Evolutionary conservation across 2,888 invertebrate genomes (phyloP), one percentile per base, ranked within the genome.

Genomic region (Perithous albicinctus): DNA sequence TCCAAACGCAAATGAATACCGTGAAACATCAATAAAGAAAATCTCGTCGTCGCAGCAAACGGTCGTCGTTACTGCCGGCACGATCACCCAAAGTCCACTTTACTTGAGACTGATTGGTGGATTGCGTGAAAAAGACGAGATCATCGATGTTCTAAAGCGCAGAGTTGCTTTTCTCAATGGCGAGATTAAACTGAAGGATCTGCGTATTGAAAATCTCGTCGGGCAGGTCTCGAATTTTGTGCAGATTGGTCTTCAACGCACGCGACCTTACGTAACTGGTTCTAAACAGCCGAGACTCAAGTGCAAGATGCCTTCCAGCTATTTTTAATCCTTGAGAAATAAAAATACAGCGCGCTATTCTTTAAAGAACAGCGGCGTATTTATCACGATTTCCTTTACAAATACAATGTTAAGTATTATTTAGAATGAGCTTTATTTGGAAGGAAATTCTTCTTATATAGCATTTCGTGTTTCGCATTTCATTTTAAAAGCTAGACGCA

Each of bases 91-190:
- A 1, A 84, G 80, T 43, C 77, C 82, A 10, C 72, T 87, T 2
- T 88, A 86, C 63, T 26, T 61, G 20, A 84, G 85, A 0, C 54
- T 93, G 41, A 93, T 93, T 69, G 93, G 93, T 74, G 94, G 95
- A 78, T 88, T 95, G 1, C 93, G 93, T 38, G 94, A 94, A 73
- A 94, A 95, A 20, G 93, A 94, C 81, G 94, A 95, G 51, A 91
- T 93, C 2, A 91, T 94, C 12, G 93, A 93, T 10, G 89, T 93
- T 1, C 92, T 96, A 1, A 94, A 94, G 86, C 94, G 94, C 84
- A 95, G 95, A 93, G 94, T 95, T 2, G 94, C 94, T 12, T 95
- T 95, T 88, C 92, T 96, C 61, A 95, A 95, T 83, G 94, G 91
- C 80, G 89, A 95, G 73, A 84, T 95, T 8, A 93, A 94, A 86